Conservation (phyloP, 2,888 invertebrate species). For the Lasioglossum oenotherae region DNA sequence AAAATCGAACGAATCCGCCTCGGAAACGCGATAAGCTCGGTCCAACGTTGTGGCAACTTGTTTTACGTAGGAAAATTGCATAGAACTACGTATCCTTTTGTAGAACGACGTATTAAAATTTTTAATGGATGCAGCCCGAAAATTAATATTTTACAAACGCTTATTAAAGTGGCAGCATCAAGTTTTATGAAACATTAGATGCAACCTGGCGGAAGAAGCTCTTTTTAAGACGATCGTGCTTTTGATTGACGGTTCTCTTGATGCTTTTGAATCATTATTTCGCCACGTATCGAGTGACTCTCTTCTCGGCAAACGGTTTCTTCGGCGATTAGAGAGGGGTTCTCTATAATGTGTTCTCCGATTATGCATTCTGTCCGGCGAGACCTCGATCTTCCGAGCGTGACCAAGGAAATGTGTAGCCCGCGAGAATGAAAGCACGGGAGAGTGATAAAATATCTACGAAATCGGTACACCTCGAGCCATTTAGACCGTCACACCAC, state of each 20-base stretch:
- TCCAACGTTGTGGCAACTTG: background rate
- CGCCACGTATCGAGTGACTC: background rate
- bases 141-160: background rate
- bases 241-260: background rate
- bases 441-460: slow-evolving; percentile 13
- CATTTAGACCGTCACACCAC: slow-evolving; percentile 18
- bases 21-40: slow-evolving; percentile 11
- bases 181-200: background rate
- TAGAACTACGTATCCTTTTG: background rate
- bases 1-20: slow-evolving; percentile 30
- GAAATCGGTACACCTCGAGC: slow-evolving; percentile 21
- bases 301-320: background rate
- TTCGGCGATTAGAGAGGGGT: background rate
- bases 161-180: background rate
- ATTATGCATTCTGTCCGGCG: slow-evolving; percentile 8
- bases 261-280: background rate
- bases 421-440: slow-evolving; percentile 2
- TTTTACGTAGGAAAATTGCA: background rate
- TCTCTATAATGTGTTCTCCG: background rate
- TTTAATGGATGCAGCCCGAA: background rate
- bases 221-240: background rate
- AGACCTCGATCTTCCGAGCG: slow-evolving; percentile 12
- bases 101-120: background rate
- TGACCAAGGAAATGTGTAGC: slow-evolving; percentile 6
- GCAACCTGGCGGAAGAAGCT: background rate